Percentiles rank a stretch among this genome's conserved stretches.
These are phyloP conservation scores for Frankliniella intonsa DNA, from an alignment of 2,888 invertebrate genomes.

Conservation along the genomic window DNA sequence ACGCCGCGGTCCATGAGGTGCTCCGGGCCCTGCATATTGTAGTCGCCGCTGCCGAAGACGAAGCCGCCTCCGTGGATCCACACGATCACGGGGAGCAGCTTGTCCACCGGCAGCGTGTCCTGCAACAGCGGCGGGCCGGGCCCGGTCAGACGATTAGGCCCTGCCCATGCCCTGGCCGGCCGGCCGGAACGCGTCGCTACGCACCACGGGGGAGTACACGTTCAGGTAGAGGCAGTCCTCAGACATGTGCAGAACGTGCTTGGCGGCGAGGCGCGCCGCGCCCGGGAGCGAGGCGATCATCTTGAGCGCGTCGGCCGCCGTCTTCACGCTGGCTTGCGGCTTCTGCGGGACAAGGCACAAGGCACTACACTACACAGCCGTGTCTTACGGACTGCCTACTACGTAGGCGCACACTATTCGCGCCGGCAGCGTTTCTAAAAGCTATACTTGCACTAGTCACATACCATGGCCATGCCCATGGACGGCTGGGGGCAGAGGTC, in stretches of 20 bases:
- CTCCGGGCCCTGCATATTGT: not conserved
- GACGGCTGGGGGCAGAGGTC: no score
- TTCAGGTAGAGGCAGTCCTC: conserved; percentile 19
- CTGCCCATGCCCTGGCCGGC: not conserved
- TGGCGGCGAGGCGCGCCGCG: not conserved
- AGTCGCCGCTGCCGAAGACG: conserved; percentile 1
- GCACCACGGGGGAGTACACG: not conserved
- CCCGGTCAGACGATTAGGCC: not conserved
- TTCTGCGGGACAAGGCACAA: not conserved
- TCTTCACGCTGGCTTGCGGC: not conserved
- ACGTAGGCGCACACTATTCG: no score
- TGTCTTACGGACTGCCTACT: no score
- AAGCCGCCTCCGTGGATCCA: conserved; percentile 11
- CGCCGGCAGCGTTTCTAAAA: no score
- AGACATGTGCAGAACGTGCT: not conserved
- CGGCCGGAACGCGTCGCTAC: not conserved
- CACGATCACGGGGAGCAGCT: not conserved
- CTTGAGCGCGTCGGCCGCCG: not conserved
- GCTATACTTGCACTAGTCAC: no score
- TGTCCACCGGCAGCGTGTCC: not conserved
- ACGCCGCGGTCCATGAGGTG: conserved; percentile 3
- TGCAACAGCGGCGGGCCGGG: not conserved
- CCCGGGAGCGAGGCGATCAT: not conserved
- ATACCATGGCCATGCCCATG: no score
- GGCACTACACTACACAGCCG: no score